Base-by-base conservation (phyloP, 2,113 vertebrate species). In the Okapia johnstoni region DNA sequence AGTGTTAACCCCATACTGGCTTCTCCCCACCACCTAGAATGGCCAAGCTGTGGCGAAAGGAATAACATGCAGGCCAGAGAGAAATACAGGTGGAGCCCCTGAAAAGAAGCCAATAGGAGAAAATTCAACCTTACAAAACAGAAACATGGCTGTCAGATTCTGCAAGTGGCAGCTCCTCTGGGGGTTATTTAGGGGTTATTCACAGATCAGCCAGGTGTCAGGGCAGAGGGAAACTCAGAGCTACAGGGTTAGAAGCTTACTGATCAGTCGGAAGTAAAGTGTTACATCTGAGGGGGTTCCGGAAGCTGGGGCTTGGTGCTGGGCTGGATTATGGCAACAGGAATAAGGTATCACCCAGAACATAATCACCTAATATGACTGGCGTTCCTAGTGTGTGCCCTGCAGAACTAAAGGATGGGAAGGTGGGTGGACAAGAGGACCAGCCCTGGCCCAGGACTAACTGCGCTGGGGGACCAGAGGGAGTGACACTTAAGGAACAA, bases 1-100 rank as follows among this genome's bases (percentile, higher is more conserved):
- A 63, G 79, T 79, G 33, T 93, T 96, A 96, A 97, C 88, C 66
- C 95, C 81, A 55, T 90, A 2, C 79, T 91, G 97, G 95, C 93
- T 94, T 96, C 93, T 93, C 50, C 66, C 57, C 43, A 48, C 63
- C 23, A 17, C 79, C 88, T 46, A 60, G 88, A 81, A 90, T n/a
- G 94, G 60, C 30, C 23, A 14, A 13, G 46, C 60, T 50, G 58
- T 48, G 23, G 63, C 43, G 10, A 83, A 57, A 9, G 5, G 54
- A 90, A 46, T 16, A 83, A 60, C 1, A 6, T 1, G 2, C 23
- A 33, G 86, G 86, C 88, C 70, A 40, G 48, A 81, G 58, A 93
- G 60, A 96, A 90, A 83, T 58, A 46, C 93, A 77, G 66, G 90
- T 84, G 79, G 94, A 8, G 28, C 77, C 46, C n/a, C 60, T n/a